These are phyloP conservation scores for Sanderia malayensis DNA, from an alignment of 30 jellyfish, hydroid and myxozoan genomes.

Conservation along the genomic window DNA sequence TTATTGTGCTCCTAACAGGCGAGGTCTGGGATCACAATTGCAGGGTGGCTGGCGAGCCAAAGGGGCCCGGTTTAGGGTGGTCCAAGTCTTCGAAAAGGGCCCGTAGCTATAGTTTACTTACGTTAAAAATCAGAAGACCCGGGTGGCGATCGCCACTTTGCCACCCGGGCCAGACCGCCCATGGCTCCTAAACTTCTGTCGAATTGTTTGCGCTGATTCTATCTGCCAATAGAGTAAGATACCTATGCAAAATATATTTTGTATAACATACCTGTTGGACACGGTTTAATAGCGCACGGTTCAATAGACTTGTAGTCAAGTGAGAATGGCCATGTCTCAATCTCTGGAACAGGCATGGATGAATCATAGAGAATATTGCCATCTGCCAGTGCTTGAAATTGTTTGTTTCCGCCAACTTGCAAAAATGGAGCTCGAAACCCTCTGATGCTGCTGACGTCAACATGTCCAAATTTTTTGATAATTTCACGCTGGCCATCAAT, in stretches of 20 bases:
- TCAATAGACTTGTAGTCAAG: slow-evolving; percentile 62
- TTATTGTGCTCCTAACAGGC: too few relatives aligned
- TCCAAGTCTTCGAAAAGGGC: too few relatives aligned
- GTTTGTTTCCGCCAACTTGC: slow-evolving; percentile 69
- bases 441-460: slow-evolving; percentile 7
- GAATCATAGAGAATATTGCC: slow-evolving; percentile 51
- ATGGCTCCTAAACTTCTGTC: too few relatives aligned
- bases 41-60: too few relatives aligned
- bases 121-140: too few relatives aligned
- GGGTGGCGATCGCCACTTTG: too few relatives aligned
- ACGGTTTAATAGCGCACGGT: slow-evolving; percentile 60
- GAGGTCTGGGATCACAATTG: too few relatives aligned
- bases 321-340: slow-evolving; percentile 83
- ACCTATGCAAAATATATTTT: not conserved
- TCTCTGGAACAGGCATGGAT: slow-evolving; percentile 59
- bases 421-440: slow-evolving; percentile 85
- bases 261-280: slow-evolving; percentile 68
- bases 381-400: slow-evolving; percentile 45
- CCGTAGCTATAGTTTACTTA: too few relatives aligned
- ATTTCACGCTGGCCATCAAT: slow-evolving; percentile 47
- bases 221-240: too few relatives aligned
- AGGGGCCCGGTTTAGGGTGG: too few relatives aligned
- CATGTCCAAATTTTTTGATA: slow-evolving; percentile 30
- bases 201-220: too few relatives aligned
- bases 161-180: too few relatives aligned